Conservation (phyloP, 2,113 vertebrate genomes). For the Desmodus rotundus region DNA sequence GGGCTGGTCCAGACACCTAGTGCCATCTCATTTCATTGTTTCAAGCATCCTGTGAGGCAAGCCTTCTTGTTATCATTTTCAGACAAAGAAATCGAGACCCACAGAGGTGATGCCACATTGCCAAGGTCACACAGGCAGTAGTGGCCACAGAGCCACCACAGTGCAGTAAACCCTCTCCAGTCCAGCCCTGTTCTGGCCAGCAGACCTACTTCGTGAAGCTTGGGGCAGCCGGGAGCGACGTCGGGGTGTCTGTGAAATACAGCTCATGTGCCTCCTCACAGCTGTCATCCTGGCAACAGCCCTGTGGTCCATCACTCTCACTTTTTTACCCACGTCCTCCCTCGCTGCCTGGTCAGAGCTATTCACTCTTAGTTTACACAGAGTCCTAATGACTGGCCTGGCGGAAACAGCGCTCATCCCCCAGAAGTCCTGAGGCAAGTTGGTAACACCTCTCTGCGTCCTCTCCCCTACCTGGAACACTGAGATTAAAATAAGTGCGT, state of each 20-base stretch:
- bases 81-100: background rate
- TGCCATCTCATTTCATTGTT: background rate
- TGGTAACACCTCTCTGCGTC: background rate
- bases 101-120: background rate
- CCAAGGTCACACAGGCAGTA: background rate
- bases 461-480: background rate
- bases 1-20: background rate
- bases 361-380: background rate
- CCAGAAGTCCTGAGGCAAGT: background rate
- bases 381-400: background rate
- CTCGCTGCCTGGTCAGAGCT: background rate
- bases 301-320: accelerated
- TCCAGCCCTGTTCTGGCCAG: background rate
- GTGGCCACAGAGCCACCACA: background rate
- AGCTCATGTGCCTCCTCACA: accelerated
- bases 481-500: background rate
- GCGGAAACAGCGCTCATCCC: accelerated
- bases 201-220: background rate
- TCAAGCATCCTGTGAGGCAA: background rate
- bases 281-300: background rate
- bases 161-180: background rate
- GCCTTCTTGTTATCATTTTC: background rate
- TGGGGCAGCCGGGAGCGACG: background rate
- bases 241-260: background rate
- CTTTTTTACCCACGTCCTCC: background rate